Percentiles rank a stretch among this genome's conserved stretches.
These are phyloP conservation scores for Arbacia lixula DNA, from an alignment of 53 echinoderm and acorn worm species.

Conservation along the genomic window DNA sequence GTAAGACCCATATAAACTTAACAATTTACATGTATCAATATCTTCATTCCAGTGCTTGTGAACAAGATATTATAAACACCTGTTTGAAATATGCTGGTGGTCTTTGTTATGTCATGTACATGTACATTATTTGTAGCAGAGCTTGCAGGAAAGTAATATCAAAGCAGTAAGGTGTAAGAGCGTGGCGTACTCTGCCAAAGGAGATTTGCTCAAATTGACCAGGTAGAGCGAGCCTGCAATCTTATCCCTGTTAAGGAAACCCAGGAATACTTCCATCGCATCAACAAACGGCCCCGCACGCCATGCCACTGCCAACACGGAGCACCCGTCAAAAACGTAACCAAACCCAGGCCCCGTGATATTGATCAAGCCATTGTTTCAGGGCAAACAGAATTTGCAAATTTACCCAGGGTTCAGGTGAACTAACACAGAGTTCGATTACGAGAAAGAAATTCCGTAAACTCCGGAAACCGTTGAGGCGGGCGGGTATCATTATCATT, in stretches of 20 bases:
- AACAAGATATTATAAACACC: no score
- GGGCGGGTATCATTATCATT: not conserved
- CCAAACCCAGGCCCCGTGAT: not conserved
- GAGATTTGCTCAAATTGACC: no score
- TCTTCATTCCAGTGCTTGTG: no score
- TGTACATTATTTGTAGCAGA: no score
- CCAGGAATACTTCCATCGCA: not conserved
- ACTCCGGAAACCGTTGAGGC: conserved; percentile 14
- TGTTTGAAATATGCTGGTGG: no score
- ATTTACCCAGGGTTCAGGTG: conserved; percentile 46
- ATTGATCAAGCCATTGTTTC: conserved; percentile 52
- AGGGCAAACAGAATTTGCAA: conserved; percentile 54
- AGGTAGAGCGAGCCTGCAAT: conserved; percentile 1
- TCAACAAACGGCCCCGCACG: conserved; percentile 12
- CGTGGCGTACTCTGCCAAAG: no score
- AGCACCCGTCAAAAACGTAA: not conserved
- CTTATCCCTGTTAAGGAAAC: not conserved
- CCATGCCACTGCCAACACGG: no score
- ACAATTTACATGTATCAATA: no score
- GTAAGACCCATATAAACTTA: no score
- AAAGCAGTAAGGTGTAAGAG: no score
- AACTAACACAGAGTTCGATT: conserved; percentile 39
- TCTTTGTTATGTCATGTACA: no score
- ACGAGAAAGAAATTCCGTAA: conserved; percentile 15
- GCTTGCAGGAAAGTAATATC: no score